Conservation (phyloP, 2,888 invertebrate genomes). For the Aphrophora alni region DNA sequence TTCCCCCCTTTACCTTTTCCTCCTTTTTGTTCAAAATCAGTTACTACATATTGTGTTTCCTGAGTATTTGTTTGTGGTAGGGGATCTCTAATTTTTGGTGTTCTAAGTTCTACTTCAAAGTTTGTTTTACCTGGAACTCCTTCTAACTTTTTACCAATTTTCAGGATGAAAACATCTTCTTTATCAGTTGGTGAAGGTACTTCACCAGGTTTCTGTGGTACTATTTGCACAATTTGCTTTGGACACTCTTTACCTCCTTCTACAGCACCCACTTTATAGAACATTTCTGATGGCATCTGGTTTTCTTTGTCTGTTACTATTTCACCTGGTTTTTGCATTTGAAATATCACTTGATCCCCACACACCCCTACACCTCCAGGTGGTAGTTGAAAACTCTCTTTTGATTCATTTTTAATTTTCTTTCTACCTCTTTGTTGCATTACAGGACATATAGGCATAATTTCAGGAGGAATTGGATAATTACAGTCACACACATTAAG, state of each 20-base stretch:
- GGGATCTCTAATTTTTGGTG: slow-evolving; percentile 62
- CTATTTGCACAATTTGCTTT: slow-evolving; percentile 14
- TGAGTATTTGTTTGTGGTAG: slow-evolving; percentile 26
- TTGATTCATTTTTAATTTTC: not conserved
- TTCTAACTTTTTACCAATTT: slow-evolving; percentile 77
- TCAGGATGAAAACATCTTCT: slow-evolving; percentile 58
- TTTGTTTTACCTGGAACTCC: slow-evolving; percentile 71
- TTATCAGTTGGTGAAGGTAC: not conserved
- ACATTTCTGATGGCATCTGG: slow-evolving; percentile 18
- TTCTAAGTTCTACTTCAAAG: slow-evolving; percentile 74
- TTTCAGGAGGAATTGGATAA: not conserved
- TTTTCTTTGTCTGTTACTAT: slow-evolving; percentile 13
- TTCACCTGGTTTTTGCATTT: slow-evolving; percentile 26
- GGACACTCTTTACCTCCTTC: slow-evolving; percentile 23
- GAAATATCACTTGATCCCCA: slow-evolving; percentile 34
- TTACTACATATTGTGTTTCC: slow-evolving; percentile 33
- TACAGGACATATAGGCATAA: not conserved
- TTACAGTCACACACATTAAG: not conserved
- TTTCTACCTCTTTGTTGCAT: not conserved
- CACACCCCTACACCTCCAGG: slow-evolving; percentile 29
- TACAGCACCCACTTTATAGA: slow-evolving; percentile 28
- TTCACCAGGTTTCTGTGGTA: slow-evolving; percentile 14
- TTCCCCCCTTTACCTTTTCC: not conserved
- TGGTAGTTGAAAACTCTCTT: not conserved
- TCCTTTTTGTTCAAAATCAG: not conserved